These are phyloP conservation scores for Cheirogaleus medius DNA, from an alignment of 2,113 vertebrate genomes.

Conservation along the genomic window DNA sequence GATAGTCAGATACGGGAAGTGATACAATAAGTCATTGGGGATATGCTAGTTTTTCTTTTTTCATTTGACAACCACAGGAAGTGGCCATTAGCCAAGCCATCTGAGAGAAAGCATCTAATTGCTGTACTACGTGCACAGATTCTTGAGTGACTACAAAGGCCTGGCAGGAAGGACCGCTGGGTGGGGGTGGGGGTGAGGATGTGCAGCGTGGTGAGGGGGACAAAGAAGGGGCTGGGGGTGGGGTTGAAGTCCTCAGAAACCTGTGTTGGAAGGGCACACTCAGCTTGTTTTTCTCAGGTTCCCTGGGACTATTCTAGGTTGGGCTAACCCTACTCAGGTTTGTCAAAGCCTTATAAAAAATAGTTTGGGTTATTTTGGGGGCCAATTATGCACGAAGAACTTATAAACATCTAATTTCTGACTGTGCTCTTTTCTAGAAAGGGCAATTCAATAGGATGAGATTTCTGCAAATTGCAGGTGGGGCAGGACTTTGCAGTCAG, in stretches of 20 bases:
- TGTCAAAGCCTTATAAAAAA: not conserved
- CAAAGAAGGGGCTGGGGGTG: accelerated
- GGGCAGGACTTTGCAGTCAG: not conserved
- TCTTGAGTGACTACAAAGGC: not conserved
- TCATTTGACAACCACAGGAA: constrained; percentile 62
- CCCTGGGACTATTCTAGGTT: not conserved
- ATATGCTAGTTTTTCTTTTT: constrained; percentile 27
- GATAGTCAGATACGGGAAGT: constrained; percentile 54
- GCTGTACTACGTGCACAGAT: not conserved
- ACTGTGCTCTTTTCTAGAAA: not conserved
- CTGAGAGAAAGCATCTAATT: not conserved
- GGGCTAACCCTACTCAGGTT: not conserved
- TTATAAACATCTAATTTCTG: not conserved
- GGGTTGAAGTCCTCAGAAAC: not conserved
- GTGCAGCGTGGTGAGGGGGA: accelerated
- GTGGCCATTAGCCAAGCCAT: constrained; percentile 60
- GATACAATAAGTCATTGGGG: constrained; percentile 56
- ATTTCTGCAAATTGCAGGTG: not conserved
- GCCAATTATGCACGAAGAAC: not conserved
- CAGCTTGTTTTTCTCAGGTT: not conserved
- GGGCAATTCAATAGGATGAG: not conserved
- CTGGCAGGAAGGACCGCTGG: not conserved
- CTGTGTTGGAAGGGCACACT: accelerated
- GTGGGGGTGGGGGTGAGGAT: too few species aligned
- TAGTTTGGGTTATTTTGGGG: not conserved